Conservation (phyloP, 2,113 vertebrate species). For the Poicephalus meyeri region DNA sequence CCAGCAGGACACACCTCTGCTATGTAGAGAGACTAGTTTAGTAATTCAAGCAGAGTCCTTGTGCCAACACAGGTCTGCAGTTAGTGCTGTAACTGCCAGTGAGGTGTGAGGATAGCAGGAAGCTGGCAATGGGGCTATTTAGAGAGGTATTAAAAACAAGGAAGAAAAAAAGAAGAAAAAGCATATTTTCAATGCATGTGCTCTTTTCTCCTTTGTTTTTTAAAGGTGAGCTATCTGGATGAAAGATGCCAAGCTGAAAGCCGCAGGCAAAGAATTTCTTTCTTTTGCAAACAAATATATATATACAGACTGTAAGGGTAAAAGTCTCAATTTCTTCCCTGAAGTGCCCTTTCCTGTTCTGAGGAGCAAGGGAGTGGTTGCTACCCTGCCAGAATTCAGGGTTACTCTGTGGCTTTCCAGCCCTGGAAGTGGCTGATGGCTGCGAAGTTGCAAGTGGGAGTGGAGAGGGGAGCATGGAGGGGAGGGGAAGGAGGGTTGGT, state of each 20-base stretch:
- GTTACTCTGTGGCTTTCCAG: background rate
- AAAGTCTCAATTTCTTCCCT: background rate
- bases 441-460: fast-evolving
- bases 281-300: background rate
- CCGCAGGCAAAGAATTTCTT: background rate
- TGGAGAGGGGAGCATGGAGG: background rate
- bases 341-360: background rate
- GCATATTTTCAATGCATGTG: background rate
- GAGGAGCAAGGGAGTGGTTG: background rate
- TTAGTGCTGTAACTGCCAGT: background rate
- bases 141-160: background rate
- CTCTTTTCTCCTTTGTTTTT: background rate
- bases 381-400: background rate
- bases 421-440: background rate
- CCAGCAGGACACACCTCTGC: background rate
- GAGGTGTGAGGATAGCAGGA: background rate
- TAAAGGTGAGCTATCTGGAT: background rate
- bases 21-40: background rate
- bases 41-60: background rate
- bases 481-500: background rate
- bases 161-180: background rate
- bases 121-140: background rate
- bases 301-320: background rate
- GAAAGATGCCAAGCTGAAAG: background rate
- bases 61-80: background rate